Conservation (phyloP, 92 coral and sea anemone species). For the Pocillopora grandis region DNA sequence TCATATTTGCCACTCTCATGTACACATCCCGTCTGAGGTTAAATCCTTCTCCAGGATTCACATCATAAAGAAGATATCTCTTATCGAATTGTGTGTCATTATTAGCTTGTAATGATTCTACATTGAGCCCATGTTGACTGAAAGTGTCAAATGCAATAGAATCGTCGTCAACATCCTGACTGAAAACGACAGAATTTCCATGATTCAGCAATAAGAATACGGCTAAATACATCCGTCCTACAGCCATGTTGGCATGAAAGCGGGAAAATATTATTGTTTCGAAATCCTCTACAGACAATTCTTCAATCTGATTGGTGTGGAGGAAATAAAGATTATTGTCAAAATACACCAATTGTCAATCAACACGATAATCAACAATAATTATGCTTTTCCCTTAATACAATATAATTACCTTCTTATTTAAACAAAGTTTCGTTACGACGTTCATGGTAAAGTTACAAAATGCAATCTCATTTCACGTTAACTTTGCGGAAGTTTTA, state of each 20-base stretch:
- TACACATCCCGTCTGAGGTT: constrained; percentile 95
- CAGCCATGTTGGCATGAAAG: constrained; percentile 24
- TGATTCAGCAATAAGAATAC: neutral
- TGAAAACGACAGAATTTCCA: neutral
- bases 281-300: neutral
- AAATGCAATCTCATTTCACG: too few species aligned
- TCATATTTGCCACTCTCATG: constrained; percentile 87
- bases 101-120: constrained; percentile 40
- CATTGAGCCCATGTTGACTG: constrained; percentile 66
- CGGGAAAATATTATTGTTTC: constrained; percentile 9
- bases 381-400: too few species aligned
- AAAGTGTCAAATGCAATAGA: constrained; percentile 67
- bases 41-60: constrained; percentile 97
- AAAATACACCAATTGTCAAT: constrained; percentile 7
- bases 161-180: constrained; percentile 59
- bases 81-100: constrained; percentile 54
- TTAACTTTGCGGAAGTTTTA: too few species aligned
- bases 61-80: constrained; percentile 92
- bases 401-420: too few species aligned
- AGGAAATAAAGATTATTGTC: neutral
- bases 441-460: too few species aligned
- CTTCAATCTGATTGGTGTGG: constrained; percentile 26
- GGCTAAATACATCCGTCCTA: neutral
- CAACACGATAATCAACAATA: constrained; percentile 13
- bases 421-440: too few species aligned